These are phyloP conservation scores for Ceratina calcarata DNA, from an alignment of 1,140 invertebrate species.

Conservation along the genomic window DNA sequence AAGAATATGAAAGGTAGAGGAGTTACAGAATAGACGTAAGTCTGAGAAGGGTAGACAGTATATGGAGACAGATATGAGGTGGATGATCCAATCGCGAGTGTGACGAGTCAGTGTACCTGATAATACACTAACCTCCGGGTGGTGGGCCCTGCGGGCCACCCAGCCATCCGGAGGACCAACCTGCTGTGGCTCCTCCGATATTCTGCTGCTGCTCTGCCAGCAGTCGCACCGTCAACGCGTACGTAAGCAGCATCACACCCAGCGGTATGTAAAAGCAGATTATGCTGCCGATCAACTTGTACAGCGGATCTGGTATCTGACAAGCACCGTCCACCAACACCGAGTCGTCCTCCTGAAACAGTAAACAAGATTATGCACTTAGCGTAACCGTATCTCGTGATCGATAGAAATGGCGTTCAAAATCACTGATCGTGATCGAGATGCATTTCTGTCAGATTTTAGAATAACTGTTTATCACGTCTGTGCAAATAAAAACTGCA, in stretches of 20 bases:
- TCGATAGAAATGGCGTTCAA: no score
- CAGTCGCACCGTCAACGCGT: conserved; percentile 92
- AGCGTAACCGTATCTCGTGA: background rate
- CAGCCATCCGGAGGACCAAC: conserved; percentile 83
- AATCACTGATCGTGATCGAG: no score
- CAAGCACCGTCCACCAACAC: conserved; percentile 90
- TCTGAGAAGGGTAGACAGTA: no score
- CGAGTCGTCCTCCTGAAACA: conserved; percentile 88
- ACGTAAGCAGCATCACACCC: conserved; percentile 95
- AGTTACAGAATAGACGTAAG: no score
- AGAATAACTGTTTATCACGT: no score
- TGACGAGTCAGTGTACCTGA: conserved; percentile 56
- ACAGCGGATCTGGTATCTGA: conserved; percentile 92
- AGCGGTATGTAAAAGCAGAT: conserved; percentile 98
- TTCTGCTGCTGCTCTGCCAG: conserved; percentile 89
- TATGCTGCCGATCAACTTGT: conserved; percentile 95
- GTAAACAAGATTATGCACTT: conserved; percentile 35
- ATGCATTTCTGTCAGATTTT: no score
- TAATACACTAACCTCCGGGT: conserved; percentile 76
- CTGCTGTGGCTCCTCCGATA: conserved; percentile 82
- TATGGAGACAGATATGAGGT: background rate
- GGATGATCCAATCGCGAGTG: background rate
- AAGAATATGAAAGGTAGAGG: no score
- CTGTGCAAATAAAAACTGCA: no score
- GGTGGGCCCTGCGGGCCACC: conserved; percentile 81